Evolutionary conservation across 2,797 vertebrate species (phyloP).

Genomic region (Dicrostonyx torquatus): DNA sequence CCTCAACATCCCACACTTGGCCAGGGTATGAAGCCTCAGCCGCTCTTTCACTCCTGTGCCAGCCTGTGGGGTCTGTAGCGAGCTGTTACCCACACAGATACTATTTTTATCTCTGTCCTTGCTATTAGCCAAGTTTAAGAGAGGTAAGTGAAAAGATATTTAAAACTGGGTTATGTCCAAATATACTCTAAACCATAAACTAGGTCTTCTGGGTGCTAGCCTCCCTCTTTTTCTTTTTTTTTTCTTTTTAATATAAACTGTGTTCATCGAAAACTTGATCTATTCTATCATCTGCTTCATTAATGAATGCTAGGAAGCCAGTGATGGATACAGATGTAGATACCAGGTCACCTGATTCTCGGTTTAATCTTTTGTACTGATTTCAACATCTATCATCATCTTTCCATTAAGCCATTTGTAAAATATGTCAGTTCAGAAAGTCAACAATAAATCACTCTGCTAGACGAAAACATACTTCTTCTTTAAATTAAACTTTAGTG

Average conservation of each 20-base stretch:
- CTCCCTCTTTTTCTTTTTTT: constrained; percentile 48
- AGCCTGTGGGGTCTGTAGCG: not conserved
- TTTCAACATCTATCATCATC: constrained; percentile 80
- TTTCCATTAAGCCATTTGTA: constrained; percentile 77
- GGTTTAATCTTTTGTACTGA: constrained; percentile 74
- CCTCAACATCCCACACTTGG: not conserved
- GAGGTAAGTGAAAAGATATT: constrained; percentile 51
- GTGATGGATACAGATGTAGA: constrained; percentile 75
- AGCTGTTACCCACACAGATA: constrained; percentile 2
- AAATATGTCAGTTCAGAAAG: constrained; percentile 70
- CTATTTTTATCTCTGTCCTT: constrained; percentile 59
- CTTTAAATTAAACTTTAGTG: constrained; percentile 60
- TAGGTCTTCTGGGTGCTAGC: constrained; percentile 42
- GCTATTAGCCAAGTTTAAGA: constrained; percentile 51
- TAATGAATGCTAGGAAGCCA: constrained; percentile 68
- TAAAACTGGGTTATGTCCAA: constrained; percentile 61
- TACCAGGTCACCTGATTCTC: constrained; percentile 75
- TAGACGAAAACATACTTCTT: constrained; percentile 32
- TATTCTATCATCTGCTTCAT: constrained; percentile 72
- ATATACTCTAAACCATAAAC: constrained; percentile 67
- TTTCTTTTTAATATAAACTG: constrained; percentile 65
- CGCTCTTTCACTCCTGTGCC: not conserved
- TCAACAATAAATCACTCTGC: constrained; percentile 71
- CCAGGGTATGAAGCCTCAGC: not conserved
- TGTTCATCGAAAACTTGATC: constrained; percentile 58